phyloP scores from a whole-genome alignment of 2,888 invertebrate species.

The Callyntrura sp. region DNA sequence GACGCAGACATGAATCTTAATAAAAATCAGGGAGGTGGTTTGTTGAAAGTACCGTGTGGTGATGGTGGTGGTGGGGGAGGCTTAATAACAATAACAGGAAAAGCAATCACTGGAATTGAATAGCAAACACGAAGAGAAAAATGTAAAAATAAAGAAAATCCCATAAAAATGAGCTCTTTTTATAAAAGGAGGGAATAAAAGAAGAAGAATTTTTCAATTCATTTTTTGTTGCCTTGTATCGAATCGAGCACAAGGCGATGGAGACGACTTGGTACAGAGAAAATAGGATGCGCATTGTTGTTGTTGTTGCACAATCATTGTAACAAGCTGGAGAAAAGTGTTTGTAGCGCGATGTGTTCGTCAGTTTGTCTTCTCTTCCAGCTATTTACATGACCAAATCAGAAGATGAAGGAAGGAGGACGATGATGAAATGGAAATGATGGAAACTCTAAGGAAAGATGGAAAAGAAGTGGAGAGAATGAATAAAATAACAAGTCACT shows the following conservation, averaged over 20 bases:
- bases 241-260: neutral
- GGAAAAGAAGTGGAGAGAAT: too few species aligned
- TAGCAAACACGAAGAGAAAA: neutral
- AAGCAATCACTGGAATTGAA: slow-evolving; percentile 53
- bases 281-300: too few species aligned
- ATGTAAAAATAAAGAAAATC: slow-evolving; percentile 29
- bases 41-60: neutral
- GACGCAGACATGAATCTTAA: slow-evolving; percentile 5
- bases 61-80: neutral
- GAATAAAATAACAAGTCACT: neutral
- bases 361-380: neutral
- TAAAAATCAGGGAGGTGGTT: neutral
- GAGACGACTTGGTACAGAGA: too few species aligned
- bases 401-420: too few species aligned
- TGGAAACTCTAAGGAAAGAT: too few species aligned
- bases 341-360: too few species aligned
- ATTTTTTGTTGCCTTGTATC: slow-evolving; percentile 15
- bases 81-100: slow-evolving; percentile 13
- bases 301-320: slow-evolving; percentile 16
- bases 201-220: slow-evolving; percentile 26
- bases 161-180: slow-evolving; percentile 1
- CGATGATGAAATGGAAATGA: slow-evolving; percentile 24
- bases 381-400: neutral
- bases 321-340: neutral
- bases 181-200: neutral